Evolutionary conservation across 2,888 invertebrate species (phyloP).

Genomic region (Lordiphosa fenestrarum): DNA sequence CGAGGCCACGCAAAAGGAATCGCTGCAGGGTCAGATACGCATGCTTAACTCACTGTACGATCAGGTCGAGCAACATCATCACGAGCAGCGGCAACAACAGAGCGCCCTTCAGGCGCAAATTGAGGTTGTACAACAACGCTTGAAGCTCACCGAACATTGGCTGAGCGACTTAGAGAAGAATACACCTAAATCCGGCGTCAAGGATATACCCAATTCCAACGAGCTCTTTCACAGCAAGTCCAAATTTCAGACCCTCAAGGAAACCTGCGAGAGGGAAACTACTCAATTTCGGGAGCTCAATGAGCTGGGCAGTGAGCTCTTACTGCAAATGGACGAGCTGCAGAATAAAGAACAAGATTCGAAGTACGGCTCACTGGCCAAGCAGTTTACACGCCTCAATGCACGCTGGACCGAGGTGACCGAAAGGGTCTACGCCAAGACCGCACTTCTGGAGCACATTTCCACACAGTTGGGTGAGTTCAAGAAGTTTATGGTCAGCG

Average conservation of each 20-base stretch:
- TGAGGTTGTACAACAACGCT: conserved; percentile 71
- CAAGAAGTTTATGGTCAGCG: conserved; percentile 87
- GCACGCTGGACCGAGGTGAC: conserved; percentile 87
- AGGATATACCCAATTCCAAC: conserved; percentile 84
- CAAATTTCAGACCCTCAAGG: conserved; percentile 86
- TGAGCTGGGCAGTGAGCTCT: conserved; percentile 85
- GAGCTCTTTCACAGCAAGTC: conserved; percentile 87
- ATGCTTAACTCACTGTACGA: conserved; percentile 76
- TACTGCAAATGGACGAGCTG: conserved; percentile 82
- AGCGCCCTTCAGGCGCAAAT: conserved; percentile 71
- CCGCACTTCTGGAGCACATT: conserved; percentile 86
- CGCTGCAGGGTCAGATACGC: conserved; percentile 69
- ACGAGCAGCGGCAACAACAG: conserved; percentile 69
- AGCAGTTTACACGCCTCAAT: conserved; percentile 85
- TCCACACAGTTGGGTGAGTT: conserved; percentile 90
- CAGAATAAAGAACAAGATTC: conserved; percentile 67
- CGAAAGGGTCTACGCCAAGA: conserved; percentile 85
- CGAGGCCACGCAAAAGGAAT: conserved; percentile 66
- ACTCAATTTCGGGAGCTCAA: conserved; percentile 86
- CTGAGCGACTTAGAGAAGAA: conserved; percentile 84
- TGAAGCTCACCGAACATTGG: conserved; percentile 82
- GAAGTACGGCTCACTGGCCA: conserved; percentile 83
- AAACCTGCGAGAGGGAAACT: conserved; percentile 86
- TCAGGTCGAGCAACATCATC: conserved; percentile 73
- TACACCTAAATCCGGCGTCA: conserved; percentile 83